Evolutionary conservation across 2,888 invertebrate species (phyloP).

Genomic region (Campoplex capitator): DNA sequence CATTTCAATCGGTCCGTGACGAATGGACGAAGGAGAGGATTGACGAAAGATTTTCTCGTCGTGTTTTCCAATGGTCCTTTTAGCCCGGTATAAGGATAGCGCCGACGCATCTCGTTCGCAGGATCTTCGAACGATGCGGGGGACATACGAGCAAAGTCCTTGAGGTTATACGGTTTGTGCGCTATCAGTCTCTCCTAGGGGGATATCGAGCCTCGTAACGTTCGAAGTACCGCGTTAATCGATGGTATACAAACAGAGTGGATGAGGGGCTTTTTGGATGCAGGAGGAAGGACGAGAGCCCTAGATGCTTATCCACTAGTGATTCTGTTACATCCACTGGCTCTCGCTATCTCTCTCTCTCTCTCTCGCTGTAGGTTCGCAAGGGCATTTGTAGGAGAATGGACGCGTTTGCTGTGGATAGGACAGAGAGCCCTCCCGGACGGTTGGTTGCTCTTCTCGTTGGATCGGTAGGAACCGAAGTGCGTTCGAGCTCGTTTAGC

Average conservation of each 20-base stretch:
- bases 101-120: not conserved
- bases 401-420: slow-evolving; percentile 17
- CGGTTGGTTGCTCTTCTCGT: slow-evolving; percentile 63
- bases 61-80: not conserved
- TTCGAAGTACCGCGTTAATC: slow-evolving; percentile 78
- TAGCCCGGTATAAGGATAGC: not conserved
- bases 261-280: slow-evolving; percentile 50
- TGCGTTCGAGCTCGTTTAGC: slow-evolving; percentile 83
- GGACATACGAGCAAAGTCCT: slow-evolving; percentile 50
- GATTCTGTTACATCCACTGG: slow-evolving; percentile 36
- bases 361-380: slow-evolving; percentile 5
- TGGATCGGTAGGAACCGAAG: slow-evolving; percentile 76
- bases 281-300: slow-evolving; percentile 47
- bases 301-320: slow-evolving; percentile 43
- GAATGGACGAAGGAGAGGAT: slow-evolving; percentile 5
- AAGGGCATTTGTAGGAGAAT: slow-evolving; percentile 52
- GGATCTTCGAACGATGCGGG: not conserved
- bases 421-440: not conserved
- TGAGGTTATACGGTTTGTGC: slow-evolving; percentile 32
- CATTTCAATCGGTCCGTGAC: slow-evolving; percentile 7
- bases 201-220: slow-evolving; percentile 57
- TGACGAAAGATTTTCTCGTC: slow-evolving; percentile 2
- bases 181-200: slow-evolving; percentile 36
- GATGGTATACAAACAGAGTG: slow-evolving; percentile 79
- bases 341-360: not conserved